These are phyloP conservation scores for Tetropium fuscum DNA, from an alignment of 2,888 invertebrate genomes.

Conservation along the genomic window DNA sequence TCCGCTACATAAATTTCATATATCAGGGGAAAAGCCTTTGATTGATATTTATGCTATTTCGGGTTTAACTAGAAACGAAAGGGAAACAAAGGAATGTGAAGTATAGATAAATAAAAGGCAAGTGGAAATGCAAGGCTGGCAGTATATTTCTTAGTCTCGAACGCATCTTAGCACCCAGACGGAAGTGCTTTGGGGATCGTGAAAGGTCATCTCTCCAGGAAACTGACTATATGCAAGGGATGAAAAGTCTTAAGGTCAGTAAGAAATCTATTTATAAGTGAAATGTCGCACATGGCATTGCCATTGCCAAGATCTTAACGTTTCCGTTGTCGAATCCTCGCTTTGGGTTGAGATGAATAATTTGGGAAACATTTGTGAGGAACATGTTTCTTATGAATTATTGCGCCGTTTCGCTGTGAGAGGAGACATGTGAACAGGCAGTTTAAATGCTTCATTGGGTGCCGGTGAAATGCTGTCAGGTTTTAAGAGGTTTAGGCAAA, in stretches of 20 bases:
- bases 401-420: slow-evolving; percentile 7
- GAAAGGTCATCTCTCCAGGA: slow-evolving; percentile 54
- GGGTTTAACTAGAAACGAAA: slow-evolving; percentile 39
- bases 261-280: slow-evolving; percentile 47
- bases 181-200: slow-evolving; percentile 47
- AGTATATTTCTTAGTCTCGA: slow-evolving; percentile 49
- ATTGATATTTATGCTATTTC: slow-evolving; percentile 52
- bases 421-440: slow-evolving; percentile 24
- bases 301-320: slow-evolving; percentile 21
- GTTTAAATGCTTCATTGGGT: slow-evolving; percentile 23
- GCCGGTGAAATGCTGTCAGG: slow-evolving; percentile 12
- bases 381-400: slow-evolving; percentile 28
- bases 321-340: slow-evolving; percentile 15
- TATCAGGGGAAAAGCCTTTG: slow-evolving; percentile 40
- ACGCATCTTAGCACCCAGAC: slow-evolving; percentile 48
- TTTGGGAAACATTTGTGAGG: slow-evolving; percentile 37
- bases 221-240: slow-evolving; percentile 45
- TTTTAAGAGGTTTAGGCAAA: too few species aligned
- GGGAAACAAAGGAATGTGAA: slow-evolving; percentile 34
- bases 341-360: slow-evolving; percentile 36
- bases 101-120: slow-evolving; percentile 41
- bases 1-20: slow-evolving; percentile 35
- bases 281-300: slow-evolving; percentile 46
- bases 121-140: slow-evolving; percentile 42
- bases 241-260: slow-evolving; percentile 42